Evolutionary conservation across 2,797 vertebrate genomes (phyloP), one percentile per base, ranked within the genome.

Genomic region (Serranus cabrilla): DNA sequence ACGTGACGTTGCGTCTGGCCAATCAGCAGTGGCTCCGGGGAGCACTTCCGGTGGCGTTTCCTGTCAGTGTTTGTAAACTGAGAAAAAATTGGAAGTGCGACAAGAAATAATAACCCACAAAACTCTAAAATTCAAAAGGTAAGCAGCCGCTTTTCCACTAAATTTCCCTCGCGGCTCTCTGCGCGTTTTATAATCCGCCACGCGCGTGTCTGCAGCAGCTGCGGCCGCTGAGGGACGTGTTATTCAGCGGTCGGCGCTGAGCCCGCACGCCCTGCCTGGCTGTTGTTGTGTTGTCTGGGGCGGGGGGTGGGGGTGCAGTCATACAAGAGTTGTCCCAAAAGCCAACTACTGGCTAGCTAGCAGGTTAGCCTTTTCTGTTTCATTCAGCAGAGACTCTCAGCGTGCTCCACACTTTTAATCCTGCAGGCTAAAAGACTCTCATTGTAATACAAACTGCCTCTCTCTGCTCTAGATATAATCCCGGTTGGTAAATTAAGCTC

Each of bases 11-110:
- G 2, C 12, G 21, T n/a, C 8, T 74, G 81, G 66, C 95, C 93
- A 95, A 95, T 82, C 81, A 14, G 37, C 10, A 13, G 74, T 23
- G 67, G 90, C 86, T 87, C 84, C 47, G 60, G 87, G 82, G 83
- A 93, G 86, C 80, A 93, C 93, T 95, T 96, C 95, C 95, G 95
- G 94, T 94, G 85, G 87, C 84, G 90, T 94, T 96, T 96, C 95
- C 95, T 95, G 95, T 89, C 90, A 92, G 91, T 96, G 95, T 96
- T 96, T 95, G 94, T 96, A 96, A 96, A 96, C 95, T 95, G 95
- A 90, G 89, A 62, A 84, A 92, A 94, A 94, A 90, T 93, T 94
- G 93, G 89, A 94, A 94, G 91, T 94, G 85, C 91, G 92, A 93
- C 87, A 93, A 94, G 87, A 94, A 91, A 90, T 81, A 88, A 82